These are phyloP conservation scores for Tyrannus savana DNA, from an alignment of 2,113 vertebrate genomes.

Conservation along the genomic window DNA sequence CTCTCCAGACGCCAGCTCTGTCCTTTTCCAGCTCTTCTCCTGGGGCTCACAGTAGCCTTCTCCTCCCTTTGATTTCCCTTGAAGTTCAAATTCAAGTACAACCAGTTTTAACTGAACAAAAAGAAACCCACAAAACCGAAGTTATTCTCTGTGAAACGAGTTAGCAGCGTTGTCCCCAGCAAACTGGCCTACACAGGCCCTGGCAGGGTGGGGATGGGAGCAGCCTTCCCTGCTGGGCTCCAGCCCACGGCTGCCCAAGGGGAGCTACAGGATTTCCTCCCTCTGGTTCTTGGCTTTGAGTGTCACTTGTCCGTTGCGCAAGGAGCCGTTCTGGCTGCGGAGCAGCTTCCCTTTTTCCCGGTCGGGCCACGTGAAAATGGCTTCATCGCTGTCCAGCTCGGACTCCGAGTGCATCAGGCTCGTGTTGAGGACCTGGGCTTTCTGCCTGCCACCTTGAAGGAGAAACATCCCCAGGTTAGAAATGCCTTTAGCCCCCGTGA, in stretches of 20 bases:
- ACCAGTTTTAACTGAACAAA: conserved; percentile 52
- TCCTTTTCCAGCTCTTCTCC: background rate
- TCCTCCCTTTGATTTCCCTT: conserved; percentile 54
- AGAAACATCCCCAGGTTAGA: conserved; percentile 2
- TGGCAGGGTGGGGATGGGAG: background rate
- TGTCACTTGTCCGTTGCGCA: conserved; percentile 87
- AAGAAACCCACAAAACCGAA: conserved; percentile 45
- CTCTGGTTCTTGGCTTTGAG: conserved; percentile 84
- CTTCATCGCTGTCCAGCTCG: conserved; percentile 94
- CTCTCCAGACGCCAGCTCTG: background rate
- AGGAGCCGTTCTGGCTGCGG: conserved; percentile 88
- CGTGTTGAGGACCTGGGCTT: conserved; percentile 85
- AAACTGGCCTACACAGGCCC: background rate
- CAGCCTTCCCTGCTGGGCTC: background rate
- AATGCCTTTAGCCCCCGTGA: background rate
- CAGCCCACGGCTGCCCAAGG: background rate
- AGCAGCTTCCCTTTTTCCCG: conserved; percentile 92
- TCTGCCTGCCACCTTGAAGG: conserved; percentile 80
- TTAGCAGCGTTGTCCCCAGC: conserved; percentile 36
- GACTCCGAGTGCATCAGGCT: conserved; percentile 98
- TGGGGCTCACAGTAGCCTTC: conserved; percentile 67
- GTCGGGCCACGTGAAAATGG: conserved; percentile 90
- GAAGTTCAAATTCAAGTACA: conserved; percentile 75
- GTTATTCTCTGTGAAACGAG: conserved; percentile 10
- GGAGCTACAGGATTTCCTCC: conserved; percentile 77